A percentile compares a stretch with the other conserved stretches of the same genome.
These are phyloP conservation scores for Siniperca undulata DNA, from an alignment of 2,797 vertebrate species.

Conservation along the genomic window DNA sequence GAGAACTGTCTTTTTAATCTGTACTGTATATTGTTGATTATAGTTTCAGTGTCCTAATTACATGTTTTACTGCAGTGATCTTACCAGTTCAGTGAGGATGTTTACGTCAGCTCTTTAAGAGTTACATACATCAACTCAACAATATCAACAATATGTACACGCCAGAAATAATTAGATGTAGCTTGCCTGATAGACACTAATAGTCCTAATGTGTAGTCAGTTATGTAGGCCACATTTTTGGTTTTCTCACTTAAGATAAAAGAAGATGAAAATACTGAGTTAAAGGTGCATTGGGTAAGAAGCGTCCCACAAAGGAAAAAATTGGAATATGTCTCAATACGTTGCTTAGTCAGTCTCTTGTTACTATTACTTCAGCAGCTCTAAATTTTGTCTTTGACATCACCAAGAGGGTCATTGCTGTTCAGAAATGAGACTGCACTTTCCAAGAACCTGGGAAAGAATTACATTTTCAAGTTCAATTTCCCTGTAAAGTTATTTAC, in stretches of 20 bases:
- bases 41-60: not conserved
- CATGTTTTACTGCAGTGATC: not conserved
- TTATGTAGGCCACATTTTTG: not conserved
- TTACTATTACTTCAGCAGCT: not conserved
- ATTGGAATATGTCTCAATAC: not conserved
- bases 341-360: not conserved
- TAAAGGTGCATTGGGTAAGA: not conserved
- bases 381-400: not conserved
- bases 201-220: not conserved
- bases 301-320: not conserved
- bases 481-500: slow-evolving; percentile 5
- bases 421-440: not conserved
- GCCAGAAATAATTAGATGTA: not conserved
- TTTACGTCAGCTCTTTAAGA: not conserved
- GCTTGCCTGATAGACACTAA: not conserved
- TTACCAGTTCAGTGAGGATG: not conserved
- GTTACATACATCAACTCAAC: not conserved
- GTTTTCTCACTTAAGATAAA: not conserved
- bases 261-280: not conserved
- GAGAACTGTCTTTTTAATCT: not conserved
- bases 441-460: slow-evolving; percentile 8
- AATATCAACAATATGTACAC: not conserved
- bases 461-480: slow-evolving; percentile 8
- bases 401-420: not conserved
- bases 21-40: not conserved